Percentiles rank a stretch among this genome's conserved stretches.
These are phyloP conservation scores for Microtus richardsoni DNA, from an alignment of 2,113 vertebrate species.

Conservation along the genomic window DNA sequence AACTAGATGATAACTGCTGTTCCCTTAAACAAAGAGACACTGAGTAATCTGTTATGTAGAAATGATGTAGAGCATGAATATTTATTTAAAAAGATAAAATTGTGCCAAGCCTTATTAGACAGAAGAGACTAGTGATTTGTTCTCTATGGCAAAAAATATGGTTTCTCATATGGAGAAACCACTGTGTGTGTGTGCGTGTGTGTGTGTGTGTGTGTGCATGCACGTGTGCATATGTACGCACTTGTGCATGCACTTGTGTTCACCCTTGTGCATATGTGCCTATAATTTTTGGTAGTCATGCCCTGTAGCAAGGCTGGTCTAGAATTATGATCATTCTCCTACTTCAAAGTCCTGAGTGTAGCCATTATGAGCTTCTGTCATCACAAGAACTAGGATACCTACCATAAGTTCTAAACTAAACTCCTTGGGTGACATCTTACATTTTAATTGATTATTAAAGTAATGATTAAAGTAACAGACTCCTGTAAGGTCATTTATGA, in stretches of 20 bases:
- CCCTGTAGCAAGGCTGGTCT: neutral
- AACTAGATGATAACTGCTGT: neutral
- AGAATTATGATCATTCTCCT: neutral
- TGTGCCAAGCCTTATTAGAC: neutral
- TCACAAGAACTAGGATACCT: neutral
- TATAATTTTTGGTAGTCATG: neutral
- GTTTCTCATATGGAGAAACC: neutral
- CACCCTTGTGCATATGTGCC: too few species aligned
- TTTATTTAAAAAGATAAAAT: slow-evolving; percentile 37
- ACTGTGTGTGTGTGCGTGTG: neutral
- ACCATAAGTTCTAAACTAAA: neutral
- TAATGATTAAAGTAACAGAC: neutral
- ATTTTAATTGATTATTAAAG: neutral
- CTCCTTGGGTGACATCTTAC: neutral
- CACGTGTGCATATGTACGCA: too few species aligned
- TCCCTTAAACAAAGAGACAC: slow-evolving; percentile 42
- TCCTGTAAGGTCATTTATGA: neutral
- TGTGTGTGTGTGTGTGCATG: neutral
- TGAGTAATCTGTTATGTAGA: neutral
- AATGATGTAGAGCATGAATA: neutral
- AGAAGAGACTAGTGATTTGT: slow-evolving; percentile 15
- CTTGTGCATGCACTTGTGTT: too few species aligned
- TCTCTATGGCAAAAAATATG: neutral
- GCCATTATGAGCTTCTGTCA: neutral
- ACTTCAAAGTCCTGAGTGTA: neutral